Evolutionary conservation across 2,113 vertebrate species (phyloP).

Genomic region (Cyprinodon tularosa): DNA sequence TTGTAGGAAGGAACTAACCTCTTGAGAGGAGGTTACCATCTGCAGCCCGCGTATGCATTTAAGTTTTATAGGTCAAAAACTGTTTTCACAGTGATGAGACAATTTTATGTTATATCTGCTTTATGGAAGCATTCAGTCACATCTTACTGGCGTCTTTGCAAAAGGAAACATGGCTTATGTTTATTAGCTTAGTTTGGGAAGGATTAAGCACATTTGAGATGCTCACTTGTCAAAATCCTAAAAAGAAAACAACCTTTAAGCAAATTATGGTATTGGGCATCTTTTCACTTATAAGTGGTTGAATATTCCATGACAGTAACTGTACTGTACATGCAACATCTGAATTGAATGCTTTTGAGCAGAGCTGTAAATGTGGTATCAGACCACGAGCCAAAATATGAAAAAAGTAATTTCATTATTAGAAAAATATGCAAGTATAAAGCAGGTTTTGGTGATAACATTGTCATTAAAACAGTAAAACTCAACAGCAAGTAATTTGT

Average conservation of each 20-base stretch:
- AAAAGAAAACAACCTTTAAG: neutral
- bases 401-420: too few relatives aligned
- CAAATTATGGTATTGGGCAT: neutral
- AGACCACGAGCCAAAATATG: too few relatives aligned
- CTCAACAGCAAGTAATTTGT: neutral
- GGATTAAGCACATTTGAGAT: neutral
- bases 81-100: neutral
- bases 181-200: neutral
- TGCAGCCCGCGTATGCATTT: neutral
- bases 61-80: neutral
- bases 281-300: neutral
- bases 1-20: slow-evolving; percentile 49
- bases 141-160: neutral
- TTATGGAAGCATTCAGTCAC: neutral
- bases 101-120: slow-evolving; percentile 1
- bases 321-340: too few relatives aligned
- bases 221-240: neutral
- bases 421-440: too few relatives aligned
- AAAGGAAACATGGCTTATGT: neutral
- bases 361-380: too few relatives aligned
- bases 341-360: too few relatives aligned
- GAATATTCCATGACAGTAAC: too few relatives aligned
- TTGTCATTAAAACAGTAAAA: neutral
- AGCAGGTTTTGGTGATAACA: too few relatives aligned
- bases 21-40: slow-evolving; percentile 5